Evolutionary conservation across 1,140 invertebrate species (phyloP), one percentile per base, ranked within the genome.

Genomic region (Zaprionus ghesquierei): DNA sequence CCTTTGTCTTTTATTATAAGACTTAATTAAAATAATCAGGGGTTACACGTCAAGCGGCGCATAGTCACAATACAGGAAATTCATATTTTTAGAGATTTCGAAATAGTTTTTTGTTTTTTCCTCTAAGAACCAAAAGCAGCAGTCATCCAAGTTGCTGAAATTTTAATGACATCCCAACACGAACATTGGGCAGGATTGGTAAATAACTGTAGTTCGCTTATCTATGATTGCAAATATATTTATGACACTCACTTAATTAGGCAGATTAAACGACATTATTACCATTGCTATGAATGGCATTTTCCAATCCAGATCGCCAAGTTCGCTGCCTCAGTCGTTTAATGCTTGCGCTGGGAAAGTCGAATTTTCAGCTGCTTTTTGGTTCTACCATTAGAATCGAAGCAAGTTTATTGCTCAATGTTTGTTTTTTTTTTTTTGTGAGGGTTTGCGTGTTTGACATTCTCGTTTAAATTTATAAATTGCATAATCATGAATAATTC

Each of bases 21-120:
- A 72, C 60, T 84, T 82, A 82, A 82, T 82, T 84, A 84, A 82
- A 79, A 82, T 82, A 82, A 82, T 82, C 76, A 73, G 66, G 55
- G 68, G 70, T 71, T 81, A 71, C 44, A 38, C 46, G 41, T 46
- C n/a, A 41, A 41, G 35, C 35, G 35, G 35, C 41, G 18, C 22
- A 46, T 18, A 35, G 13, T 77, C 64, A 46, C 69, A 81, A 50
- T 53, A 23, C 44, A 35, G 15, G 49, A 70, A 78, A 82, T 81
- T 56, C 61, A 82, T 82, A 81, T 78, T 75, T 82, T 60, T 70
- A 68, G 23, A 41, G 22, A 54, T 81, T 82, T 69, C 65, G 53
- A 63, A 75, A 82, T 41, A 22, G 12, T 12, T 29, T 9, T 56
- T 22, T 20, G 9, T 15, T 8, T 46, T n/a, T 20, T n/a, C 49